Base-by-base conservation (phyloP, 2,888 invertebrate species). In the Acanthosepion lycidas region DNA sequence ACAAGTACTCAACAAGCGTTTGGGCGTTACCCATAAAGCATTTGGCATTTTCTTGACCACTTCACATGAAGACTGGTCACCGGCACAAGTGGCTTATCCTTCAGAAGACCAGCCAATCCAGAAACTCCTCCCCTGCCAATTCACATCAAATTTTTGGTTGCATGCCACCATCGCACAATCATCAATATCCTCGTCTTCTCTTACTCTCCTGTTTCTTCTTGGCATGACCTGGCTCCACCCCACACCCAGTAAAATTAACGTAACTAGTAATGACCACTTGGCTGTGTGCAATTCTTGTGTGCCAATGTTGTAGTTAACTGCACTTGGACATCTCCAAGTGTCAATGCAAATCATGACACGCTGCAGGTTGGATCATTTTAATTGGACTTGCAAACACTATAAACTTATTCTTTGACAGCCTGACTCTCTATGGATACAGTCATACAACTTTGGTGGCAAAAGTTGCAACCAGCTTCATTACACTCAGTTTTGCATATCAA, bases 21-120 rank as follows among this genome's bases (percentile, higher is more conserved):
- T 33, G 93, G 78, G 78, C 18, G n/a, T 78, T 26, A 55, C 51
- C 42, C 6, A 93, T 33, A 93, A 93, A 42, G 93, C 53, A 53
- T 93, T 93, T 51, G n/a, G n/a, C 78, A 78, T 78, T 78, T 33
- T n/a, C n/a, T n/a, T 78, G 78, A 33, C n/a, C 78, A 78, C 78
- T 78, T 78, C n/a, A 78, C 78, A 33, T 78, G 15, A n/a, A 9
- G n/a, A 33, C 33, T 15, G n/a, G n/a, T n/a, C 78, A 78, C 2
- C 33, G 78, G n/a, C n/a, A 78, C 78, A 78, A 78, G 78, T 78
- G n/a, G 15, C 12, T 8, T 78, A 78, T 78, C 78, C 78, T 78
- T 78, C n/a, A 78, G 78, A 78, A 78, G 78, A 78, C 78, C n/a
- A 78, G 78, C 78, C 78, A 78, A 78, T n/a, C n/a, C 33, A 33